Base-by-base conservation (phyloP, 35 echinoderm and acorn worm species). In the Apostichopus californicus region DNA sequence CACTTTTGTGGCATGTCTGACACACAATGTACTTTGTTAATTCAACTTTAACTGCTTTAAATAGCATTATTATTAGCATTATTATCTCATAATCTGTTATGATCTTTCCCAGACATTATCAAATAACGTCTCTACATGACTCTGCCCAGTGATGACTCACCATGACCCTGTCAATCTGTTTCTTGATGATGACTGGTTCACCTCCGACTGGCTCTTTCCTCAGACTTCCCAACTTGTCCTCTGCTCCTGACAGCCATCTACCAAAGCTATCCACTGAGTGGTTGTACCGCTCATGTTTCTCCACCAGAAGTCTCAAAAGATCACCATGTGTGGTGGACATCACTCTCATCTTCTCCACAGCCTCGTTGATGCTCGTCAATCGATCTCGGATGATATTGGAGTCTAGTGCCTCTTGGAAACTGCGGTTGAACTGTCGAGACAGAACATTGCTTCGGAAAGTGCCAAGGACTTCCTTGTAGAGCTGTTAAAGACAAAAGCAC, bases 81-180 rank as follows among this genome's bases (percentile, higher is more conserved):
- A 46, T 46, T 3, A 28, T 28, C 34, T 46, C 2, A 46, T 46
- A 46, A 46, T 46, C 34, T 46, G 34, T 46, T 46, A 46, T 46
- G 34, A 46, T 3, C 34, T 46, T 46, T 46, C 34, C 34, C 1
- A 25, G 24, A 25, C 24, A 25, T 25, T 25, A 46, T 46, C 3
- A 46, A 46, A 46, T 46, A 46, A 46, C 1, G 34, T 1, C 34
- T 46, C 34, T 46, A 46, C 34, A 0, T 46, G 34, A 46, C 34
- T 2, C 34, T 1, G 34, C 34, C 58, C 2, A 61, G 12, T 61
- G 12, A 61, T 61, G 8, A 80, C 93, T 93, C 56, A 95, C 96
- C 92, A 79, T 93, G 90, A 95, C 86, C 55, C 92, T 91, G 72
- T 98, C 96, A 55, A 98, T 95, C 89, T 98, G 96, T 28, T 98